Evolutionary conservation across 2,888 invertebrate genomes (phyloP), one percentile per base, ranked within the genome.

Genomic region (Caprella mutica): DNA sequence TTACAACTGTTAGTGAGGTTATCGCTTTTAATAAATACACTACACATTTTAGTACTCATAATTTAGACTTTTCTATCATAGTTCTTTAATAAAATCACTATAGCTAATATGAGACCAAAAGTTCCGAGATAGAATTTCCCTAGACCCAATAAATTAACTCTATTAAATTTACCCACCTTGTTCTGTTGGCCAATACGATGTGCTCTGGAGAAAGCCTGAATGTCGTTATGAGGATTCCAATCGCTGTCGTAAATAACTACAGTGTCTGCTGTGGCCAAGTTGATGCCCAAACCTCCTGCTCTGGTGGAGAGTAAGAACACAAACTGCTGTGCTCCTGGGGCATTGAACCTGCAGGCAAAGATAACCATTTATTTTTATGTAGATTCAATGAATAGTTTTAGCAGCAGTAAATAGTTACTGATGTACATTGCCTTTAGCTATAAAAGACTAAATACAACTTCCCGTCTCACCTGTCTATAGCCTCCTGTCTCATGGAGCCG

Each of bases 211-310:
- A 99, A 97, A 1, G 96, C 96, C 75, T 96, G 96, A 67, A 97
- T 97, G 70, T 98, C 98, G 71, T 98, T 98, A 75, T 98, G 98
- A 0, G 98, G 98, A 81, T 99, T 98, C 98, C 98, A 98, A 76
- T 98, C 98, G 0, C 94, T 94, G 72, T 98, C 98, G 69, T 96
- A 98, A 67, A 98, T 98, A 68, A 98, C 88, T 55, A 99, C 98
- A 30, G 98, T 98, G 71, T 98, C 98, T 1, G 98, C 98, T 0
- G 97, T 97, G 21, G 97, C 97, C 72, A 98, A 80, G 75, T 98
- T 98, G 69, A 98, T 98, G 73, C 98, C 97, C 62, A 98, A 77
- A 72, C 98, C 96, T 66, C 97, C 97, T 52, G 97, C 94, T 68
- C 94, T 80, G 0, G 98, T 98, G 1, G 97, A 98, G 24, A 98